Evolutionary conservation across 1,140 invertebrate species (phyloP).

Genomic region (Euura saliciscinereae): DNA sequence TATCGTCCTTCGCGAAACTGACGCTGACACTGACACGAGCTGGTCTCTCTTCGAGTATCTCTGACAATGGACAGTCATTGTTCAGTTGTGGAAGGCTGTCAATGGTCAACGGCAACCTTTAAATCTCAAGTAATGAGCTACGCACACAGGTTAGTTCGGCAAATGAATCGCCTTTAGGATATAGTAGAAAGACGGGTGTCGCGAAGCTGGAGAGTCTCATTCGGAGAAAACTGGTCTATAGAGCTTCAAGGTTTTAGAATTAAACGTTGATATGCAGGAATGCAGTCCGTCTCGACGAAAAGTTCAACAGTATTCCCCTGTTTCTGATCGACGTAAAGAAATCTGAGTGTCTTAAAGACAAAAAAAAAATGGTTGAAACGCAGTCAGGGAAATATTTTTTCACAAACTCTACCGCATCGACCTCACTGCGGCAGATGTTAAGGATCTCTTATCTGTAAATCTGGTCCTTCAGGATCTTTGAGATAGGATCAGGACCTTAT

Average conservation of each 20-base stretch:
- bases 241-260: too few relatives aligned
- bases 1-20: background rate
- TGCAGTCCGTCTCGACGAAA: too few relatives aligned
- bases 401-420: background rate
- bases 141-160: background rate
- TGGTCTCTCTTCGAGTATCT: background rate
- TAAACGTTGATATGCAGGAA: too few relatives aligned
- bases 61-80: slow-evolving; percentile 10
- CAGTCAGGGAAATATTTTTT: background rate
- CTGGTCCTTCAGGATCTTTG: slow-evolving; percentile 1
- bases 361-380: too few relatives aligned
- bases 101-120: slow-evolving; percentile 34
- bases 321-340: too few relatives aligned
- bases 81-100: slow-evolving; percentile 12
- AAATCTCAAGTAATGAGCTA: slow-evolving; percentile 40
- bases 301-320: too few relatives aligned
- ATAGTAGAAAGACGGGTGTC: too few relatives aligned
- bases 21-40: slow-evolving; percentile 12
- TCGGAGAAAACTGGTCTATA: too few relatives aligned
- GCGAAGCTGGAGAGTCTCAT: too few relatives aligned
- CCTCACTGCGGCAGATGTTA: background rate
- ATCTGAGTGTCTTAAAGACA: too few relatives aligned
- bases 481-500: slow-evolving; percentile 25
- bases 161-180: background rate
- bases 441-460: background rate